Base-by-base conservation (phyloP, 2,888 invertebrate genomes). In the Andrena chrysosceles region DNA sequence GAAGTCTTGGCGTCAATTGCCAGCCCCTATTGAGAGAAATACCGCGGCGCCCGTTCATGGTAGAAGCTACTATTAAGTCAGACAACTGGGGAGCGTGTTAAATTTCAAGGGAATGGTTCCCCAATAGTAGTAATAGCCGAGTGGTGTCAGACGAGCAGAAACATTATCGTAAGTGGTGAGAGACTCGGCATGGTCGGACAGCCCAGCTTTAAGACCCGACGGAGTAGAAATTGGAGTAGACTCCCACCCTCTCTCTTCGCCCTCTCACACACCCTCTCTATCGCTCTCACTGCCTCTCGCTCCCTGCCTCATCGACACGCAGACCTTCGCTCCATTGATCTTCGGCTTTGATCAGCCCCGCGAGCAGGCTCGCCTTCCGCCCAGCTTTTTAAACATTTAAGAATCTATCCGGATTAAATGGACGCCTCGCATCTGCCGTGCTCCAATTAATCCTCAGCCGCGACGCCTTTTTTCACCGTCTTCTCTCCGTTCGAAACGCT, bases 101-200 rank as follows among this genome's bases (percentile, higher is more conserved):
- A 89, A 87, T 89, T 81, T 87, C 86, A 87, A 89, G 88, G 85
- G 89, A 89, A 89, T 83, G 84, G 81, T 85, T 85, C 84, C 74
- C 83, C 82, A 77, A 84, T 85, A 85, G 86, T 85, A 85, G 85
- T 89, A 85, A 89, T 86, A 85, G 87, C 68, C 81, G 72, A 79
- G 79, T 64, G 74, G 83, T 83, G 86, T 89, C 85, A 83, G 89
- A 87, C 87, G 84, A 85, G 81, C 82, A 83, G 85, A 85, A 89
- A 86, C 85, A 87, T 90, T 89, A 90, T 86, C 86, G 87, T 87
- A 85, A 88, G 89, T 89, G 88, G 88, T 79, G 87, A 83, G 89
- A 68, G 67, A 70, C 80, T 82, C 81, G 83, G 77, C 81, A 76
- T 83, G 85, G 87, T 88, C 85, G 84, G 87, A 85, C 87, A 67